A percentile compares a stretch with the other conserved stretches of the same genome.
These are phyloP conservation scores for Scatophagus argus DNA, from an alignment of 2,113 vertebrate genomes.

Conservation along the genomic window DNA sequence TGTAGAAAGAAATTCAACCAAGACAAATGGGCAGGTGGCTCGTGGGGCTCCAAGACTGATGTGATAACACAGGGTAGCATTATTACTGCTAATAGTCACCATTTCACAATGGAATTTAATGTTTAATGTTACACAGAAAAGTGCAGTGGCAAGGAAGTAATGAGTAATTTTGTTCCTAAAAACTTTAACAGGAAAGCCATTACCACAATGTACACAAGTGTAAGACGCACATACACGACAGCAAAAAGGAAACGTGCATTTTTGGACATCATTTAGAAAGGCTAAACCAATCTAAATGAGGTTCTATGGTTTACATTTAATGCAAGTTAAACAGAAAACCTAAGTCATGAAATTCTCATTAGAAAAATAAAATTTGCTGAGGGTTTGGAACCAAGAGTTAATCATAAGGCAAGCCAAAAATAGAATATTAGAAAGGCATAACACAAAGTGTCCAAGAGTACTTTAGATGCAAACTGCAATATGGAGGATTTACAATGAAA, in stretches of 20 bases:
- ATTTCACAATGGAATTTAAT: not conserved
- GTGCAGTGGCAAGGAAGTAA: not conserved
- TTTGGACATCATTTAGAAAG: not conserved
- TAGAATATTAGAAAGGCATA: not conserved
- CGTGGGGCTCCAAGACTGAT: not conserved
- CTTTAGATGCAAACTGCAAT: not conserved
- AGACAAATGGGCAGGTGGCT: not conserved
- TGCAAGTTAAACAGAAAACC: not conserved
- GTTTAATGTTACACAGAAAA: not conserved
- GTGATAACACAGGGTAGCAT: not conserved
- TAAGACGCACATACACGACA: not conserved
- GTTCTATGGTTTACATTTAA: not conserved
- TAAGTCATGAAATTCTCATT: not conserved
- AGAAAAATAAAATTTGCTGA: not conserved
- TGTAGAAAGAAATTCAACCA: not conserved
- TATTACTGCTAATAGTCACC: not conserved
- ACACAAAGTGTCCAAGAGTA: not conserved
- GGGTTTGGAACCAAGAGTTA: not conserved
- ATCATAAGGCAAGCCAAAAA: slow-evolving; percentile 3
- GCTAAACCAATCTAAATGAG: not conserved
- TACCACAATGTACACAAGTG: not conserved
- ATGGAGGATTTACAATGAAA: not conserved
- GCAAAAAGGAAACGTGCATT: not conserved
- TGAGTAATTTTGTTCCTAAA: no score
- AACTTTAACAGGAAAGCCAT: not conserved